phyloP scores from a whole-genome alignment of 2,113 vertebrate species.

The Lagopus muta region DNA sequence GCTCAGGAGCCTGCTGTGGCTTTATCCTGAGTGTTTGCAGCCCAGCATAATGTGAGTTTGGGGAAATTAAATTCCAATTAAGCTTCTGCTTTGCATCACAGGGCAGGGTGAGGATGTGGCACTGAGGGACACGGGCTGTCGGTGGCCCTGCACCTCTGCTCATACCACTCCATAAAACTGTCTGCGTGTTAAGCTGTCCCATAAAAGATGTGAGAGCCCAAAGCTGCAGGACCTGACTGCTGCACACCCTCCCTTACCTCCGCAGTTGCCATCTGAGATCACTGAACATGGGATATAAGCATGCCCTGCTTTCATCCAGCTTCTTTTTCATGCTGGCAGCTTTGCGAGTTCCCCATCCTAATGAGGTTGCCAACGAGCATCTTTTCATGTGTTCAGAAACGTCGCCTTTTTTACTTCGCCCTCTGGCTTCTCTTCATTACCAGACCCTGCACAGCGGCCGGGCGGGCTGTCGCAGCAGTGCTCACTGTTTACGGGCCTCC shows the following conservation, averaged over 20 bases:
- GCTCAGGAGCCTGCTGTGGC: background rate
- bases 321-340: slow-evolving; percentile 48
- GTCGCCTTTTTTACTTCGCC: slow-evolving; percentile 25
- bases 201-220: background rate
- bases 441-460: slow-evolving; percentile 40
- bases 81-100: slow-evolving; percentile 44
- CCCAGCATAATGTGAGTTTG: background rate
- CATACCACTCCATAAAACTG: background rate
- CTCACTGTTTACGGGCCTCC: slow-evolving; percentile 70
- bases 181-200: background rate
- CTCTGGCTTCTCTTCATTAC: slow-evolving; percentile 37
- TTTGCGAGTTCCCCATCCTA: background rate
- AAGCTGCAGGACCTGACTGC: background rate
- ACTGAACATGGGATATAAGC: background rate
- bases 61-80: slow-evolving; percentile 42
- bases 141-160: background rate
- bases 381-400: background rate
- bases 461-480: slow-evolving; percentile 45
- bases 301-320: slow-evolving; percentile 9
- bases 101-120: background rate
- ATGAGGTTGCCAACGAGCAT: slow-evolving; percentile 30
- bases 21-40: background rate
- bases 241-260: slow-evolving; percentile 24
- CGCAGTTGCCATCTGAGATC: background rate
- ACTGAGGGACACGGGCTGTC: background rate